These are phyloP conservation scores for Vulpes lagopus DNA, from an alignment of 2,113 vertebrate species.

Conservation along the genomic window DNA sequence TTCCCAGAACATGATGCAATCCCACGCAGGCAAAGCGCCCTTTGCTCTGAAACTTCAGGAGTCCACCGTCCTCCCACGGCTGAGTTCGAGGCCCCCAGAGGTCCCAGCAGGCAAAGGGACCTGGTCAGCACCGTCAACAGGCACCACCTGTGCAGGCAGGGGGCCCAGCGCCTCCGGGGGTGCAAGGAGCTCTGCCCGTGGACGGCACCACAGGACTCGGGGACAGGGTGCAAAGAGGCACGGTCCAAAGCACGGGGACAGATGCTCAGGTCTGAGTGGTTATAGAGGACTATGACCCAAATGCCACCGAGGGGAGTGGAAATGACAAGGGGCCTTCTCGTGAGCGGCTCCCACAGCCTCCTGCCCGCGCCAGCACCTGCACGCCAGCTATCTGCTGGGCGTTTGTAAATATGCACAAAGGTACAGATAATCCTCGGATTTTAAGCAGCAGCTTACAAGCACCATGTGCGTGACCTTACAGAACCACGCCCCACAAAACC, in stretches of 20 bases:
- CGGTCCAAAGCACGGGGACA: not conserved
- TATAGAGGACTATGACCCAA: not conserved
- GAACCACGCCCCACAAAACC: too few species aligned
- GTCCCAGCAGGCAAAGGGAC: too few species aligned
- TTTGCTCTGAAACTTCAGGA: not conserved
- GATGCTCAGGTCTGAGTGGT: not conserved
- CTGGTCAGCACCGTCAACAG: accelerated
- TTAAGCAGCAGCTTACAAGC: too few species aligned
- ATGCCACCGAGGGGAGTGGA: not conserved
- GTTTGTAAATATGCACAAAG: not conserved
- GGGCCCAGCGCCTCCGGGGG: not conserved
- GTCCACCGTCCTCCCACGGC: not conserved
- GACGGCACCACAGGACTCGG: not conserved
- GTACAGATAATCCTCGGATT: not conserved
- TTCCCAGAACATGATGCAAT: too few species aligned
- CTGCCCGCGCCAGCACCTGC: accelerated
- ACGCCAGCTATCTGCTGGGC: accelerated
- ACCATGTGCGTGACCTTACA: too few species aligned
- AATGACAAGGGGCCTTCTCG: not conserved
- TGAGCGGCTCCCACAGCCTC: not conserved
- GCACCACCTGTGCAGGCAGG: not conserved
- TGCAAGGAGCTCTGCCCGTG: not conserved
- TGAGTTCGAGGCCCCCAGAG: not conserved
- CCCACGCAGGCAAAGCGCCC: not conserved
- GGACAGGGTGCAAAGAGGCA: not conserved